These are phyloP conservation scores for Chloromyia formosa DNA, from an alignment of 2,888 invertebrate genomes.

Conservation along the genomic window DNA sequence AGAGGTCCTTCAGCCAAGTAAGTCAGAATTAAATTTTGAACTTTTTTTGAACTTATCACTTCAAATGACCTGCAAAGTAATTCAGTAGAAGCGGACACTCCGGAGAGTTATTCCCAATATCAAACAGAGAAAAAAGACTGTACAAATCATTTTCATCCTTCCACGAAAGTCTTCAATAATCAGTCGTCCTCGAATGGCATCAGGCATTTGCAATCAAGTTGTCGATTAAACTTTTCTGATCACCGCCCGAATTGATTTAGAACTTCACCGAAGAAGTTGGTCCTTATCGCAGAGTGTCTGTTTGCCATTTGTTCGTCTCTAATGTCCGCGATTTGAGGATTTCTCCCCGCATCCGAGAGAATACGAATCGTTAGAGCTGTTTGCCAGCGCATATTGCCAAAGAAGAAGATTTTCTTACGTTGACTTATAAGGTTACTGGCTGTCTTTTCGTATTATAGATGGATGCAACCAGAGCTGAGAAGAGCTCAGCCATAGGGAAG, in stretches of 20 bases:
- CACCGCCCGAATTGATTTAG: constrained; percentile 41
- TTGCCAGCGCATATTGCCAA: neutral
- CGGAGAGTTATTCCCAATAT: too few species aligned
- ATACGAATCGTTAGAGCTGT: too few species aligned
- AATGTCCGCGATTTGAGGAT: neutral
- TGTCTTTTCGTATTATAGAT: neutral
- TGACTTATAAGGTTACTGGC: constrained; percentile 2
- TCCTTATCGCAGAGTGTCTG: constrained; percentile 14
- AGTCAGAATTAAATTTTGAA: too few species aligned
- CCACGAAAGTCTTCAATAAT: too few species aligned
- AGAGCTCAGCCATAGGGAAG: too few species aligned
- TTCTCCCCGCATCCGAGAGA: neutral
- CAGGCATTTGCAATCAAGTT: constrained; percentile 37
- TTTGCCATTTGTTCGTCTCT: neutral
- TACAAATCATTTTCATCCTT: too few species aligned
- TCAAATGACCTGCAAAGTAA: too few species aligned
- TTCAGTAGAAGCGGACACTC: too few species aligned
- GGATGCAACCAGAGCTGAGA: neutral
- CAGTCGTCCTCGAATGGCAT: neutral
- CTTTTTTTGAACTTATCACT: too few species aligned
- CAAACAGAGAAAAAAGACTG: too few species aligned
- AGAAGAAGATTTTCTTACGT: neutral
- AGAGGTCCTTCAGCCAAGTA: too few species aligned
- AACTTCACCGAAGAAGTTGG: constrained; percentile 23
- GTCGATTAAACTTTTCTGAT: constrained; percentile 43